Evolutionary conservation across 2,797 vertebrate genomes (phyloP).

Genomic region (Diglossa cyanea): DNA sequence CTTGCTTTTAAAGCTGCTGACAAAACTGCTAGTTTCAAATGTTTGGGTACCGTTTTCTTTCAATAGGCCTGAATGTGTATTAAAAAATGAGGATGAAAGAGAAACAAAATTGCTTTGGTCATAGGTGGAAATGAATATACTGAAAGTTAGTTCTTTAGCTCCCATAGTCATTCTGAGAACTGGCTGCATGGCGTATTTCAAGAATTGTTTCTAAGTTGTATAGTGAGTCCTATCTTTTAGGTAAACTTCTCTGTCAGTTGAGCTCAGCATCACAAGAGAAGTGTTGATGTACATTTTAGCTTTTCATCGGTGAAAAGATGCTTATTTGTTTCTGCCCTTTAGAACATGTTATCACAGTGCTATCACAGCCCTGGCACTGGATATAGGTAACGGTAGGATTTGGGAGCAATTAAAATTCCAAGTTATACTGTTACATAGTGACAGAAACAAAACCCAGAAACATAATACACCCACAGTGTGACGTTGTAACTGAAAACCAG

Average conservation of each 20-base stretch:
- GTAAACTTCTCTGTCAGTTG: neutral
- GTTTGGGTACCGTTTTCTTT: neutral
- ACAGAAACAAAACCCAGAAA: conserved; percentile 29
- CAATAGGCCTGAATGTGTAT: neutral
- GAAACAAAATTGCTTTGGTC: neutral
- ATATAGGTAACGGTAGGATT: neutral
- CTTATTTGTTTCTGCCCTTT: conserved; percentile 21
- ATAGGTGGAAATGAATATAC: neutral
- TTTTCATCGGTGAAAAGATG: conserved; percentile 25
- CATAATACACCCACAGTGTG: neutral
- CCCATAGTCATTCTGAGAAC: neutral
- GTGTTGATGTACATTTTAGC: conserved; percentile 4
- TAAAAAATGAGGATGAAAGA: neutral
- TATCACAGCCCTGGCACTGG: neutral
- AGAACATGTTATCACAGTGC: neutral
- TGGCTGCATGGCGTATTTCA: neutral
- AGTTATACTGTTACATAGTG: conserved; percentile 32
- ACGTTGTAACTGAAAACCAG: neutral
- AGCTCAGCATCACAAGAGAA: neutral
- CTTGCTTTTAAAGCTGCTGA: neutral
- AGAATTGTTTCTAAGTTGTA: neutral
- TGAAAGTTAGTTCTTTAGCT: neutral
- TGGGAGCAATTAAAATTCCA: conserved; percentile 49
- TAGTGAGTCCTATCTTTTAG: neutral
- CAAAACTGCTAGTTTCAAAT: neutral